Evolutionary conservation across 2,797 vertebrate species (phyloP), one percentile per base, ranked within the genome.

Genomic region (Hyperoplus lanceolatus): DNA sequence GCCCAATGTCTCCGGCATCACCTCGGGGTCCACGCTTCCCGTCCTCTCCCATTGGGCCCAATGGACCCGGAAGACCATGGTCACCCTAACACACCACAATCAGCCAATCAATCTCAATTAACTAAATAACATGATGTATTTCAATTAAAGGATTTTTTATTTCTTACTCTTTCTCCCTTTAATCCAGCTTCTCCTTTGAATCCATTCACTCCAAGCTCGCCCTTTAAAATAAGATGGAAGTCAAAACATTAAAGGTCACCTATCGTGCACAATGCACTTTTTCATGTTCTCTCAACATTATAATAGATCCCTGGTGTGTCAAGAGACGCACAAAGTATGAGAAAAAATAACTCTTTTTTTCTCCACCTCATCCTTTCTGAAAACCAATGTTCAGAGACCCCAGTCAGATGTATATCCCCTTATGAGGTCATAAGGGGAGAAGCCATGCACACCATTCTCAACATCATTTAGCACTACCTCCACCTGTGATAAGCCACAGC

Each of bases 1-100:
- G 83, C 5, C 97, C 97, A 4, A 94, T 69, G 48, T 95, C 92
- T 41, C 98, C 98, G 55, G 87, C 61, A 75, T 99, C 97, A 43
- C 98, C 98, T 76, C 81, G 94, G 50, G 90, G 5, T 13, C 98
- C 98, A 83, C 97, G 96, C 87, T 98, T 99, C 45, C 98, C 98
- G 85, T 99, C 97, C 58, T 99, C 98, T 90, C 98, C 98, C 90
- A 95, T 94, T 8, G 96, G 95, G 66, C 98, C 98, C 60, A 96
- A 72, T 68, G 94, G 88, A 71, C 98, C 98, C 55, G 95, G 78
- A 18, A 90, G 29, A 65, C 98, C 98, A 78, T 91, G 88, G 90
- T 95, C 88, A 3, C 98, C 98, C 98, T 99, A 67, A 85, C 68
- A 88, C 43, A 55, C 80, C 36, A 54, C 46, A 70, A 8, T 7